Evolutionary conservation across 2,888 invertebrate species (phyloP).

Genomic region (Odontocolon sp.): DNA sequence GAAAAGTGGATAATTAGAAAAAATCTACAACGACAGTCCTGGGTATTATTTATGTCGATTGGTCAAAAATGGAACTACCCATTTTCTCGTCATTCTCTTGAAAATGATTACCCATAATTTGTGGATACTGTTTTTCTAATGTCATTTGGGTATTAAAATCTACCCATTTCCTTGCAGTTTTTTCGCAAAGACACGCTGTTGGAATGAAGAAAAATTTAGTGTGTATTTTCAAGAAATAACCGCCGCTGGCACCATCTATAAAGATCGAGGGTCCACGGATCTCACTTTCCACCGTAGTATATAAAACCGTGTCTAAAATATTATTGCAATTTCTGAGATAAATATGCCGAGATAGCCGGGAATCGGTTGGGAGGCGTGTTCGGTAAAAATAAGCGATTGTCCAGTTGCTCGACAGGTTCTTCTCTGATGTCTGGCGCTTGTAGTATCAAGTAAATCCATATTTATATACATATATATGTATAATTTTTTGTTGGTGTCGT

Average conservation of each 20-base stretch:
- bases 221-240: neutral
- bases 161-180: no score
- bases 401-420: conserved; percentile 24
- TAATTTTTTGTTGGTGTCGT: neutral
- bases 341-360: conserved; percentile 51
- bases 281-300: neutral
- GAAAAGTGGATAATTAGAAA: conserved; percentile 43
- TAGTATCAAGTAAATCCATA: conserved; percentile 13
- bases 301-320: conserved; percentile 39
- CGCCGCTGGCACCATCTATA: neutral
- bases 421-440: conserved; percentile 23
- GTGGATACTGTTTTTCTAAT: no score
- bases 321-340: conserved; percentile 61
- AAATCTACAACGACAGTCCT: no score
- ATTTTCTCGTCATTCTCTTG: no score
- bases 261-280: neutral
- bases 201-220: no score
- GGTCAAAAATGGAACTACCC: no score
- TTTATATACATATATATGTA: neutral
- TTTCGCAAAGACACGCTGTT: no score
- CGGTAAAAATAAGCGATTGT: conserved; percentile 49
- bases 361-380: conserved; percentile 57
- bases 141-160: no score
- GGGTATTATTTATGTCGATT: no score
- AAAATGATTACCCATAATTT: no score